Conservation (phyloP, 2,888 invertebrate species). For the Abrostola tripartita region DNA sequence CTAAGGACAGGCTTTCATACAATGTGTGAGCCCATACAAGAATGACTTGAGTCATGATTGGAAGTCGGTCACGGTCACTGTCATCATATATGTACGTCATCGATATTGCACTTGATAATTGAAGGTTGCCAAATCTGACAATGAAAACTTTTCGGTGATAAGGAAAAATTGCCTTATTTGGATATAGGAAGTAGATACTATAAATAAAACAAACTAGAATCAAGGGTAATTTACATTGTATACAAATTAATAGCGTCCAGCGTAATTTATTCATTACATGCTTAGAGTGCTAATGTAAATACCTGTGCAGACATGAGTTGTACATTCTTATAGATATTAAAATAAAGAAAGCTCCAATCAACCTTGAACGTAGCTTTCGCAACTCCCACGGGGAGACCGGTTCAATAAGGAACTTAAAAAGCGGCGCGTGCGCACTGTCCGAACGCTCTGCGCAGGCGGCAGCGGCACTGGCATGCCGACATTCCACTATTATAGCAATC, state of each 20-base stretch:
- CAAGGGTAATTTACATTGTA: slow-evolving; percentile 26
- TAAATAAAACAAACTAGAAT: slow-evolving; percentile 21
- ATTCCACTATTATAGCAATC: slow-evolving; percentile 20
- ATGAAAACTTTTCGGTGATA: slow-evolving; percentile 40
- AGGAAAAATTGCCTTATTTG: slow-evolving; percentile 43
- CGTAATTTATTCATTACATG: slow-evolving; percentile 16
- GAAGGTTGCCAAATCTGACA: slow-evolving; percentile 31
- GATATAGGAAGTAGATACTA: slow-evolving; percentile 23
- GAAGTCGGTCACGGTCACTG: slow-evolving; percentile 60
- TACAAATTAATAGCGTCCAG: slow-evolving; percentile 30
- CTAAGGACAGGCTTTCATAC: slow-evolving; percentile 21
- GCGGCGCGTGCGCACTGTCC: slow-evolving; percentile 37
- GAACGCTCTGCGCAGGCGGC: slow-evolving; percentile 20
- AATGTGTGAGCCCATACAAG: slow-evolving; percentile 4
- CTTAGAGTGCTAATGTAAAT: slow-evolving; percentile 22
- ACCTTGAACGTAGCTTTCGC: slow-evolving; percentile 60
- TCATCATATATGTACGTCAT: slow-evolving; percentile 48
- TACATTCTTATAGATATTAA: slow-evolving; percentile 29
- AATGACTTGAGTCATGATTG: slow-evolving; percentile 23
- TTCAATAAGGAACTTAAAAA: slow-evolving; percentile 55
- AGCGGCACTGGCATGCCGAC: slow-evolving; percentile 11
- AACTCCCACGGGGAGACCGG: slow-evolving; percentile 57
- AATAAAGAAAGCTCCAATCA: slow-evolving; percentile 56
- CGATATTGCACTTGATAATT: slow-evolving; percentile 44
- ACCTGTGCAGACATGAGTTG: neutral